phyloP scores from a whole-genome alignment of 2,797 vertebrate species.

The Thamnophis elegans region DNA sequence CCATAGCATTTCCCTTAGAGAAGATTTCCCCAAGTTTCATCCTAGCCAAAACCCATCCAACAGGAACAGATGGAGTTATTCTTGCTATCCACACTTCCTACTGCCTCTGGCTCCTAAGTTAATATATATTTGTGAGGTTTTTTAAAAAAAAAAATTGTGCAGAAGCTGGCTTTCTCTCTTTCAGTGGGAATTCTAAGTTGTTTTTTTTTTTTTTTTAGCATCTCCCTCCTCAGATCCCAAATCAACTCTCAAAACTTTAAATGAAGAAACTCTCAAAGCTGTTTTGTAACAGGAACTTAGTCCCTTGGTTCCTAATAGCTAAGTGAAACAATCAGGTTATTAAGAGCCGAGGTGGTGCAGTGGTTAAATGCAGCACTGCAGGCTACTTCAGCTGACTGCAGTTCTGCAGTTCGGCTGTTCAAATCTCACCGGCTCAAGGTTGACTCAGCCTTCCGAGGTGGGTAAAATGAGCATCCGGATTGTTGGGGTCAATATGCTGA shows the following conservation, averaged over 20 bases:
- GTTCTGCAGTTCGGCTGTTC: no score
- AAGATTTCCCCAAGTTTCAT: neutral
- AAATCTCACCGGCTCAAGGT: no score
- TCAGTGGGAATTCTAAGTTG: neutral
- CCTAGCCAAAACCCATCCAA: neutral
- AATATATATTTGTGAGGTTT: neutral
- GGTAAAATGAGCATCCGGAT: no score
- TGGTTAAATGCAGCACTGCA: no score
- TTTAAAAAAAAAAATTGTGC: neutral
- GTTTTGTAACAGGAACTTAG: neutral
- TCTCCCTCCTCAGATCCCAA: neutral
- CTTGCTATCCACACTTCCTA: neutral
- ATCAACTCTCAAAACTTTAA: neutral
- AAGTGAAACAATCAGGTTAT: neutral
- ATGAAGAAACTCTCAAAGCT: neutral
- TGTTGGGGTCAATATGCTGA: no score
- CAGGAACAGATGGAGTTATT: neutral
- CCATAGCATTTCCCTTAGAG: neutral
- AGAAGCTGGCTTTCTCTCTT: neutral
- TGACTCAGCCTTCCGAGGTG: no score
- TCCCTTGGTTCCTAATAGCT: neutral
- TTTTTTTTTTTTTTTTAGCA: neutral
- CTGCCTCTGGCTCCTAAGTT: neutral
- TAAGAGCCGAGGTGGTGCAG: no score
- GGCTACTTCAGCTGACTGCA: no score